A percentile compares a stretch with the other conserved stretches of the same genome.
These are phyloP conservation scores for Drosophila ustulata DNA, from an alignment of 2,888 invertebrate genomes.

Conservation along the genomic window DNA sequence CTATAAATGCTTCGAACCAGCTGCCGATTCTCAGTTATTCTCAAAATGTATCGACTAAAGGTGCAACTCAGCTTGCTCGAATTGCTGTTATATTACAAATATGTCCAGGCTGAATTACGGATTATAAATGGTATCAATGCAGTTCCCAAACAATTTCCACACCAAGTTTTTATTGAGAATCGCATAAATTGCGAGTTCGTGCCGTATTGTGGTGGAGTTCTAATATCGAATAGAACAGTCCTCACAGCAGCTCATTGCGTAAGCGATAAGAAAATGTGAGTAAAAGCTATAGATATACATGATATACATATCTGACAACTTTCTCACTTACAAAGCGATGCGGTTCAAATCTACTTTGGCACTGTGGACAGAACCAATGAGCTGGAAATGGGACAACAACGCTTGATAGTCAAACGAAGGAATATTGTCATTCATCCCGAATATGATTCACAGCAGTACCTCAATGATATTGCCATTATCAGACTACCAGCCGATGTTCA, in stretches of 20 bases:
- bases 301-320: neutral
- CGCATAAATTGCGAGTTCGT: fast-evolving
- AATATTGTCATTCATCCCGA: slow-evolving; percentile 18
- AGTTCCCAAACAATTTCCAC: slow-evolving; percentile 20
- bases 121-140: slow-evolving; percentile 27
- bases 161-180: slow-evolving; percentile 11
- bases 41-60: slow-evolving; percentile 3
- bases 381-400: slow-evolving; percentile 18
- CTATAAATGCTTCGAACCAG: neutral
- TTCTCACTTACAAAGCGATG: neutral
- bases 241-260: slow-evolving; percentile 37
- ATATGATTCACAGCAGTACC: fast-evolving
- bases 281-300: neutral
- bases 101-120: neutral
- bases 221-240: slow-evolving; percentile 18
- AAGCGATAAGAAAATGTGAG: neutral
- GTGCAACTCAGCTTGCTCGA: neutral
- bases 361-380: slow-evolving; percentile 10
- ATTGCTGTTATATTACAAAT: neutral
- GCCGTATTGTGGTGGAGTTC: neutral
- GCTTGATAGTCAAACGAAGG: neutral
- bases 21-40: neutral
- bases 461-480: slow-evolving; percentile 33
- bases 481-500: slow-evolving; percentile 23
- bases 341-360: slow-evolving; percentile 18